Conservation (phyloP, 2,888 invertebrate genomes). For the Laspeyria flexula region DNA sequence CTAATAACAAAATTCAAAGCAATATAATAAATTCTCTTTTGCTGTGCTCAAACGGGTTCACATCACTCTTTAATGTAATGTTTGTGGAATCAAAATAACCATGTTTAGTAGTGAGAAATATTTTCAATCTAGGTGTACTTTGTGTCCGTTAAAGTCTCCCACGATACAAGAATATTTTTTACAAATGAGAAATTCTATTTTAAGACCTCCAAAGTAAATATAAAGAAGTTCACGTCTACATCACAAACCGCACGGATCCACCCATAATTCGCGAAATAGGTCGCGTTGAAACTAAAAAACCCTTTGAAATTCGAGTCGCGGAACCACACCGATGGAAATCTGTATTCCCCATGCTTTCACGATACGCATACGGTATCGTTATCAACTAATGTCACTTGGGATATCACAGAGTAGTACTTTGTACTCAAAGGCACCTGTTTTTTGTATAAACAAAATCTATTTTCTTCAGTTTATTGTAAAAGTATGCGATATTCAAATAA, state of each 20-base stretch:
- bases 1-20: no score
- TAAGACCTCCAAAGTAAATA: no score
- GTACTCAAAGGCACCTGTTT: slow-evolving; percentile 82
- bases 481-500: slow-evolving; percentile 7
- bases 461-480: slow-evolving; percentile 37
- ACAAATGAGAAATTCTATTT: not conserved
- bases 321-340: slow-evolving; percentile 72
- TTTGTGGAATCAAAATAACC: no score
- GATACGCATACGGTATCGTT: slow-evolving; percentile 82
- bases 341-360: slow-evolving; percentile 83
- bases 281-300: slow-evolving; percentile 64
- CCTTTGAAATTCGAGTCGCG: slow-evolving; percentile 81
- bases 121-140: no score
- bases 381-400: slow-evolving; percentile 82
- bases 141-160: no score
- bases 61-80: no score
- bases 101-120: no score
- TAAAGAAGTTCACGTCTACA: not conserved
- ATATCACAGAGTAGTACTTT: slow-evolving; percentile 74
- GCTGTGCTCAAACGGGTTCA: no score
- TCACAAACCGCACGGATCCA: slow-evolving; percentile 7
- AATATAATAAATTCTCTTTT: no score
- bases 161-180: no score
- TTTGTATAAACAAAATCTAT: slow-evolving; percentile 70
- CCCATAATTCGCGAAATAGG: slow-evolving; percentile 52